A percentile compares a stretch with the other conserved stretches of the same genome.
phyloP scores from a whole-genome alignment of 1,140 invertebrate genomes.

The Macrobrachium rosenbergii region DNA sequence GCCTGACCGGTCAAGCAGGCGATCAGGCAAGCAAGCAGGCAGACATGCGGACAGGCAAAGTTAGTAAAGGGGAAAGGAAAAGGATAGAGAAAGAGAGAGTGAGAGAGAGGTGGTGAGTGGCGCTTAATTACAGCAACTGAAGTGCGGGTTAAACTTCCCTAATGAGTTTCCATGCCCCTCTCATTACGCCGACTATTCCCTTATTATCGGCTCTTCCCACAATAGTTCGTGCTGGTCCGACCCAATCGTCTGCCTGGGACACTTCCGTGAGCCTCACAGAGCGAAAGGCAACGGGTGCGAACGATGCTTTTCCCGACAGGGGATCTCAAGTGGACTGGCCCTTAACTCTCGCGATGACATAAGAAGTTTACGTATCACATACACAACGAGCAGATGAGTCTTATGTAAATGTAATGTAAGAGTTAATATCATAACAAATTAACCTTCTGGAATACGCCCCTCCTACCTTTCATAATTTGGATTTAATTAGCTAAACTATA shows the following conservation, averaged over 20 bases:
- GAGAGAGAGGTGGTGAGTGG: conserved; percentile 27
- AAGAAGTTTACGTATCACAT: conserved; percentile 58
- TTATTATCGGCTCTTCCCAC: conserved; percentile 34
- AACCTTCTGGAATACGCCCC: conserved; percentile 35
- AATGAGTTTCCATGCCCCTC: conserved; percentile 60
- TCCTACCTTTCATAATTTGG: conserved; percentile 50
- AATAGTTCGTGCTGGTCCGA: conserved; percentile 30
- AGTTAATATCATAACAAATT: conserved; percentile 47
- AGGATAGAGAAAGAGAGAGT: background rate
- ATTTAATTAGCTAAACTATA: conserved; percentile 62
- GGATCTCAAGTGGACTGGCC: conserved; percentile 48
- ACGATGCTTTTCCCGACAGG: conserved; percentile 5
- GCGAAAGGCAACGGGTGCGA: conserved; percentile 23
- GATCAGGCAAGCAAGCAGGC: background rate
- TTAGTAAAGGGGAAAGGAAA: background rate
- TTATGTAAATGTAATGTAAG: conserved; percentile 53
- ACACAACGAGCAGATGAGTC: conserved; percentile 43
- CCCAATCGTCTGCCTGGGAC: too few species aligned
- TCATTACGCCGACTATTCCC: conserved; percentile 43
- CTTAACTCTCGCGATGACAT: conserved; percentile 56
- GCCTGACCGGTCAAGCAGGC: background rate
- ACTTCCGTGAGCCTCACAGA: background rate
- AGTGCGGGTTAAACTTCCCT: conserved; percentile 62
- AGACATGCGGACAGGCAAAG: background rate
- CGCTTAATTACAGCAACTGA: conserved; percentile 60